Evolutionary conservation across 2,113 vertebrate species (phyloP).

Genomic region (Tor tambroides): DNA sequence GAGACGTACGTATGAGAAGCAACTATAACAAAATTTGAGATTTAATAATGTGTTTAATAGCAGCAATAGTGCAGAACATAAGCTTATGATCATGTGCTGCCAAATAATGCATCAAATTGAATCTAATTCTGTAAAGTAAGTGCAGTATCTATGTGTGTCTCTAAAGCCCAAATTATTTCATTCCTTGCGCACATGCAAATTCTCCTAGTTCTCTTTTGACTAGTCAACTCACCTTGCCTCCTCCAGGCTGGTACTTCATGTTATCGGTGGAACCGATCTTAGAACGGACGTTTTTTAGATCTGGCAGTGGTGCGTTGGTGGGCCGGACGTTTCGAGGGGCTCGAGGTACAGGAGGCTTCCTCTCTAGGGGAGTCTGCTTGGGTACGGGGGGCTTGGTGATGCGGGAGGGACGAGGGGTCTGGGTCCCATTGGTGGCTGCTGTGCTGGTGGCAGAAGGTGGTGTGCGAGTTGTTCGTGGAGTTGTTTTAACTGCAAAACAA

Average conservation of each 20-base stretch:
- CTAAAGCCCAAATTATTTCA: not conserved
- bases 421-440: constrained; percentile 68
- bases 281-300: constrained; percentile 91
- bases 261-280: constrained; percentile 95
- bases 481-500: constrained; percentile 62
- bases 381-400: constrained; percentile 79
- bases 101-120: constrained; percentile 12
- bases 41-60: not conserved
- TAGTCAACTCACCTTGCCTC: constrained; percentile 85
- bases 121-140: not conserved
- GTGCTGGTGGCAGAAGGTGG: constrained; percentile 54
- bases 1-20: not conserved
- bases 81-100: constrained; percentile 10
- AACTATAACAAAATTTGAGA: not conserved
- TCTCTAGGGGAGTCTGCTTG: constrained; percentile 77
- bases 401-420: constrained; percentile 63
- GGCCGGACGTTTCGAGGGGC: constrained; percentile 63
- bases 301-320: constrained; percentile 78
- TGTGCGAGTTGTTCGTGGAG: constrained; percentile 75
- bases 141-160: not conserved
- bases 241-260: constrained; percentile 93
- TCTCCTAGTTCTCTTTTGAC: not conserved
- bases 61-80: not conserved
- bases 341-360: constrained; percentile 76
- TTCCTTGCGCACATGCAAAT: constrained; percentile 25